Conservation (phyloP, 1,140 invertebrate genomes). For the Plodia interpunctella region DNA sequence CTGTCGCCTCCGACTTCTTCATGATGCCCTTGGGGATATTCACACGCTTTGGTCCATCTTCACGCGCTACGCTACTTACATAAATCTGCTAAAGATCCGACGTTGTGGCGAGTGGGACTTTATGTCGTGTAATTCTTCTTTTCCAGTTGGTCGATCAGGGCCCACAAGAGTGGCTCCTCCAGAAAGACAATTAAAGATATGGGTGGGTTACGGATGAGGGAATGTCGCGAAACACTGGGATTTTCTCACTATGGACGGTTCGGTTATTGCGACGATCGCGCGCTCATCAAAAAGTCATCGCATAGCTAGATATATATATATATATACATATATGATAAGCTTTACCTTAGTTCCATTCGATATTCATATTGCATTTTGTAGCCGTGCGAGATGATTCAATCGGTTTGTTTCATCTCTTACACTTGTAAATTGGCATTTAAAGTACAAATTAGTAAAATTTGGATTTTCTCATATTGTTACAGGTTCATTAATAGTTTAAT, state of each 20-base stretch:
- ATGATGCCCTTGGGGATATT: constrained; percentile 51
- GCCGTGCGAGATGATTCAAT: constrained; percentile 67
- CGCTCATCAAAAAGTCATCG: constrained; percentile 74
- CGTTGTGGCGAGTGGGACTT: constrained; percentile 67
- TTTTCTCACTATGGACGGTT: constrained; percentile 72
- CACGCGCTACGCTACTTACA: constrained; percentile 69
- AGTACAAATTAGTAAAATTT: constrained; percentile 77
- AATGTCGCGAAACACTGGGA: constrained; percentile 69
- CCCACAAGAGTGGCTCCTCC: constrained; percentile 75
- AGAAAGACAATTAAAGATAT: constrained; percentile 75
- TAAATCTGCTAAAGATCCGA: constrained; percentile 49
- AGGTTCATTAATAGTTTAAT: constrained; percentile 75
- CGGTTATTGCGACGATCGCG: constrained; percentile 57
- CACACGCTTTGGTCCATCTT: constrained; percentile 68
- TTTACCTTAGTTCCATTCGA: constrained; percentile 61
- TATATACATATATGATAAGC: constrained; percentile 54
- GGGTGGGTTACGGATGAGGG: constrained; percentile 66
- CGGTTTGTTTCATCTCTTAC: constrained; percentile 66
- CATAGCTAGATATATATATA: constrained; percentile 72
- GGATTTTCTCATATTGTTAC: constrained; percentile 76
- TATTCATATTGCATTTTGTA: constrained; percentile 59
- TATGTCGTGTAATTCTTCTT: constrained; percentile 74
- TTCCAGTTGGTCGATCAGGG: constrained; percentile 76
- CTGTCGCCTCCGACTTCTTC: constrained; percentile 33
- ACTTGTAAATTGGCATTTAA: constrained; percentile 76